A percentile compares a stretch with the other conserved stretches of the same genome.
These are phyloP conservation scores for Odontophorus gujanensis DNA, from an alignment of 2,113 vertebrate genomes.

Conservation along the genomic window DNA sequence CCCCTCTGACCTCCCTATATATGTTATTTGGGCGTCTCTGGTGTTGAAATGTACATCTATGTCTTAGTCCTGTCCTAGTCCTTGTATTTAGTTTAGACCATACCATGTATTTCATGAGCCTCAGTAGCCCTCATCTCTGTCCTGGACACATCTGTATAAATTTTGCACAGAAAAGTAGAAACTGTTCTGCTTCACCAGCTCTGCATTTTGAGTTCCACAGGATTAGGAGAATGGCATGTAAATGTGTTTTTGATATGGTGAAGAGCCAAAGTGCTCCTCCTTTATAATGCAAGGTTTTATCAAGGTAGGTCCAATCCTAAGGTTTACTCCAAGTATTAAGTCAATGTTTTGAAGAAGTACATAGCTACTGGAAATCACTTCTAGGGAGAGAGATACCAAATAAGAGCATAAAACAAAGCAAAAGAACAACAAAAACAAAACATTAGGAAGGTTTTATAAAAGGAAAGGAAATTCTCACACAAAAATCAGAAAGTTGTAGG, in stretches of 20 bases:
- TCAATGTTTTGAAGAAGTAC: background rate
- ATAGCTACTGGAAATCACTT: background rate
- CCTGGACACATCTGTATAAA: background rate
- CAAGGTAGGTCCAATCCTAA: background rate
- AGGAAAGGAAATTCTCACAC: background rate
- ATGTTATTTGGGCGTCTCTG: background rate
- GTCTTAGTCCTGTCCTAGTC: background rate
- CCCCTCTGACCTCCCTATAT: background rate
- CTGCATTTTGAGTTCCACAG: background rate
- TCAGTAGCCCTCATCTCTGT: background rate
- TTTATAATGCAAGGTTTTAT: background rate
- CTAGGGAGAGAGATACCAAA: background rate
- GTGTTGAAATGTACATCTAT: background rate
- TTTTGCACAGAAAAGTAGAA: background rate
- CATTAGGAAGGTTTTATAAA: background rate
- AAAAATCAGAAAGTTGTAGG: background rate
- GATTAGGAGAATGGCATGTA: background rate
- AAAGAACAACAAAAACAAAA: background rate
- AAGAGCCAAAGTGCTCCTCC: background rate
- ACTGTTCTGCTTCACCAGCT: background rate
- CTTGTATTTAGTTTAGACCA: background rate
- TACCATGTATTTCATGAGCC: background rate
- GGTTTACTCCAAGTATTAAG: background rate
- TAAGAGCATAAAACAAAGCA: background rate
- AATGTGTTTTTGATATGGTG: background rate